phyloP scores from a whole-genome alignment of 2,113 vertebrate species.

The Arenaria interpres region DNA sequence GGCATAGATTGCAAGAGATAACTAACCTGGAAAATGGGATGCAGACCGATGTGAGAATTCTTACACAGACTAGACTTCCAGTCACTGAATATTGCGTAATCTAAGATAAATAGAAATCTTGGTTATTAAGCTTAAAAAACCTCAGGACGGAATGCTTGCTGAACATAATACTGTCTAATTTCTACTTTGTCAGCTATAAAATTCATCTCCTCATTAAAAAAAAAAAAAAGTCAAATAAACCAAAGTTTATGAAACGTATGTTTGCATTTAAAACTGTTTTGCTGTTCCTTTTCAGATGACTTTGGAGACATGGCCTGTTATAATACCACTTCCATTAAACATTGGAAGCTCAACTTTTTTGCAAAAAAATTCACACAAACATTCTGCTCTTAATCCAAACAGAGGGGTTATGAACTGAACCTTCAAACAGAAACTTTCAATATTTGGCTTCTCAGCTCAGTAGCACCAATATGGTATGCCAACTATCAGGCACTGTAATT shows the following conservation, averaged over 20 bases:
- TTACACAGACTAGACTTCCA: not conserved
- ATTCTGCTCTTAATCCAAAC: slow-evolving; percentile 17
- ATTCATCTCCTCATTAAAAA: not conserved
- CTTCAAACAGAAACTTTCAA: slow-evolving; percentile 52
- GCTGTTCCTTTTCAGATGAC: slow-evolving; percentile 32
- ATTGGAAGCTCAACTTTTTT: slow-evolving; percentile 43
- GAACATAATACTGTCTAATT: not conserved
- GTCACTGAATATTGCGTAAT: not conserved
- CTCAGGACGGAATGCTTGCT: not conserved
- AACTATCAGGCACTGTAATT: slow-evolving; percentile 53
- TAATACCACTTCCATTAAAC: slow-evolving; percentile 69
- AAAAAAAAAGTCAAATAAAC: not conserved
- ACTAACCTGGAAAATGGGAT: not conserved
- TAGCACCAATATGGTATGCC: slow-evolving; percentile 62
- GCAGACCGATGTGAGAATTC: not conserved
- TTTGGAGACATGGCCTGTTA: slow-evolving; percentile 59
- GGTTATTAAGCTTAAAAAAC: not conserved
- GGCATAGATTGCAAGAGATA: not conserved
- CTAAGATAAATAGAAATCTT: not conserved
- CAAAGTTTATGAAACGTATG: slow-evolving; percentile 30
- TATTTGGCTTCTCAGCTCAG: slow-evolving; percentile 69
- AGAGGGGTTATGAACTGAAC: slow-evolving; percentile 60
- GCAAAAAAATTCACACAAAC: slow-evolving; percentile 46
- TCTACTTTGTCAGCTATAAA: not conserved
- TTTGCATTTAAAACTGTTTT: slow-evolving; percentile 50